phyloP scores from a whole-genome alignment of 2,113 vertebrate genomes.

The Centrocercus urophasianus region DNA sequence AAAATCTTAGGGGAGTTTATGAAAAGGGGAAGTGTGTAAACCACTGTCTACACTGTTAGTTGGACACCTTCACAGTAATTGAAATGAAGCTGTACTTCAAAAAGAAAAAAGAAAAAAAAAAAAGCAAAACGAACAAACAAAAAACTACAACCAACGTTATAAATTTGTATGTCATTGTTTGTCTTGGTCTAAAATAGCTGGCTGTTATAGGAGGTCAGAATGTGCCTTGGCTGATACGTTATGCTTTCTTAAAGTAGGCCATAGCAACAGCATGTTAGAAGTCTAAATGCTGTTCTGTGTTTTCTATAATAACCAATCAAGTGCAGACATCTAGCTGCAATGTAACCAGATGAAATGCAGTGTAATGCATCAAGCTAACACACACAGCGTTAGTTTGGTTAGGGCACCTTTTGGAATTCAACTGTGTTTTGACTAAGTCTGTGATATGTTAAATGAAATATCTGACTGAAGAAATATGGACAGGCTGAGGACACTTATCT shows the following conservation, averaged over 20 bases:
- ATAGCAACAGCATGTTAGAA: neutral
- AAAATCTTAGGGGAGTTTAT: neutral
- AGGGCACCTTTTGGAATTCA: neutral
- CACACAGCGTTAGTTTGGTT: neutral
- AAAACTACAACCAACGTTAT: neutral
- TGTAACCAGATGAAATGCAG: no score
- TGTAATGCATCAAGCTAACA: neutral
- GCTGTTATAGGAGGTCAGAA: neutral
- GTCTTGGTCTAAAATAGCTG: neutral
- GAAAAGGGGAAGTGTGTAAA: neutral
- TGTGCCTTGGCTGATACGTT: neutral
- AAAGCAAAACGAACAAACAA: no score
- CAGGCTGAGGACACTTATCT: neutral
- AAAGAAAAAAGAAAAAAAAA: neutral
- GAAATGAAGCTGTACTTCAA: neutral
- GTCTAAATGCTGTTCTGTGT: neutral
- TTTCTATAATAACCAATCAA: neutral
- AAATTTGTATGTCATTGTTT: neutral
- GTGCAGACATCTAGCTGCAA: accelerated
- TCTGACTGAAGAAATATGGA: neutral
- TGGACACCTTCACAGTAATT: neutral
- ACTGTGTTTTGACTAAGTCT: neutral
- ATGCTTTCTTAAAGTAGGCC: neutral
- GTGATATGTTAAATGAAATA: neutral
- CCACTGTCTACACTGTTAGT: neutral